Evolutionary conservation across 2,113 vertebrate species (phyloP), one percentile per base, ranked within the genome.

Genomic region (Odobenus rosmarus): DNA sequence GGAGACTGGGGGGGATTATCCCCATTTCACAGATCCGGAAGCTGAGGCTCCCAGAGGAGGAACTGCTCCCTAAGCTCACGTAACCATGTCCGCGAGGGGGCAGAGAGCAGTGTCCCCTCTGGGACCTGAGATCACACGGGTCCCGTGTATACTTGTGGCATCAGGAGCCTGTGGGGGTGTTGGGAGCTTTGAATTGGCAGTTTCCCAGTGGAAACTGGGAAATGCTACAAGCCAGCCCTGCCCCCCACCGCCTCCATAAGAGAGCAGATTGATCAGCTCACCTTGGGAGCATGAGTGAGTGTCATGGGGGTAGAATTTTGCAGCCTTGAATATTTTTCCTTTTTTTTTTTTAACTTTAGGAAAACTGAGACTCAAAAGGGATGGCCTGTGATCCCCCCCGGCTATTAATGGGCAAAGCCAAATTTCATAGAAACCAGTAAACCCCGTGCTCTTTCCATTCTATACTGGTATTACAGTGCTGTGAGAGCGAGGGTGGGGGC

Each of bases 51-150:
- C 8, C 7, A 4, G 7, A 67, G 36, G 59, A 82, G 36, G 53
- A 72, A 26, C 1, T 1, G 26, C 14, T 36, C 18, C 16, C 7
- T 36, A 6, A 59, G 39, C n/a, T 89, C 39, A 28, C 0, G 0
- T 15, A 3, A 6, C 39, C 12, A 2, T 3, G 8, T 28, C 91
- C 16, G 0, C 2, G 5, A 12, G 21, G 69, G 26, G 49, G 49
- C 23, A 13, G 21, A 76, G 26, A 55, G 49, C 23, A 13, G 28
- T 5, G 0, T 33, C 8, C 0, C 16, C 57, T 42, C 4, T 61
- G 28, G 53, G 67, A 26, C 16, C 53, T 10, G 33, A 13, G 46
- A 12, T 10, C 0, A 3, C 0, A 0, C 7, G 7, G 4, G 55
- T n/a, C 13, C 18, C 49, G 1, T 7, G 23, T 33, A 31, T 67